Evolutionary conservation across 2,113 vertebrate genomes (phyloP).

Genomic region (Verasper variegatus): DNA sequence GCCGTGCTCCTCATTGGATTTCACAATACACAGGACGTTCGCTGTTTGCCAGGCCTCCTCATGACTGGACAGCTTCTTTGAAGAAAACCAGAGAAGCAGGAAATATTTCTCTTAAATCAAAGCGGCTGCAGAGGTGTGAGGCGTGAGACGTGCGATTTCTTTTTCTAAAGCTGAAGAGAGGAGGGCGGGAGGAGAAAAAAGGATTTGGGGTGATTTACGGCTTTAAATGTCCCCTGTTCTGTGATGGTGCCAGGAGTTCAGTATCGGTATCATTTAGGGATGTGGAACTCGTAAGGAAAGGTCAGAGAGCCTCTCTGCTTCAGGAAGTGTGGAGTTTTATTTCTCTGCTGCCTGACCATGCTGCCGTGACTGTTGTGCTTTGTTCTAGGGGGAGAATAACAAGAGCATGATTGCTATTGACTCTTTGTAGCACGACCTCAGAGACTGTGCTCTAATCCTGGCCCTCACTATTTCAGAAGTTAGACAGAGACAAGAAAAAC

Average conservation of each 20-base stretch:
- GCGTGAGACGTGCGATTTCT: constrained; percentile 38
- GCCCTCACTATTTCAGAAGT: constrained; percentile 54
- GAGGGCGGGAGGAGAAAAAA: not conserved
- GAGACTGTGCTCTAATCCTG: constrained; percentile 57
- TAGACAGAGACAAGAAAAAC: constrained; percentile 43
- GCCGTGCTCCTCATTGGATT: constrained; percentile 43
- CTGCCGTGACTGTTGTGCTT: constrained; percentile 57
- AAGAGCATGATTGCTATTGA: constrained; percentile 76
- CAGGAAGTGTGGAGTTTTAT: constrained; percentile 56
- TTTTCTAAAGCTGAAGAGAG: constrained; percentile 36
- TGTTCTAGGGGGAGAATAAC: constrained; percentile 70
- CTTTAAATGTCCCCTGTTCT: constrained; percentile 57
- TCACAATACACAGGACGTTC: constrained; percentile 71
- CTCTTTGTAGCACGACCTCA: constrained; percentile 72
- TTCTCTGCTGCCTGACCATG: constrained; percentile 43
- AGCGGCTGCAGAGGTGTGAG: constrained; percentile 35
- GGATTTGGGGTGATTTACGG: constrained; percentile 64
- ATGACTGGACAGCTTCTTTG: constrained; percentile 53
- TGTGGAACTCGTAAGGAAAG: constrained; percentile 73
- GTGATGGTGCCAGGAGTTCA: constrained; percentile 60
- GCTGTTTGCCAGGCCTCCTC: constrained; percentile 48
- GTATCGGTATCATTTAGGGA: constrained; percentile 70
- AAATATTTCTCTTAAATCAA: constrained; percentile 51
- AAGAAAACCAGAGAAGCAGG: constrained; percentile 57
- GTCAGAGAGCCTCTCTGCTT: constrained; percentile 66